Percentiles rank a stretch among this genome's conserved stretches.
Evolutionary conservation across 2,797 vertebrate species (phyloP).

Genomic region (Crenichthys baileyi): DNA sequence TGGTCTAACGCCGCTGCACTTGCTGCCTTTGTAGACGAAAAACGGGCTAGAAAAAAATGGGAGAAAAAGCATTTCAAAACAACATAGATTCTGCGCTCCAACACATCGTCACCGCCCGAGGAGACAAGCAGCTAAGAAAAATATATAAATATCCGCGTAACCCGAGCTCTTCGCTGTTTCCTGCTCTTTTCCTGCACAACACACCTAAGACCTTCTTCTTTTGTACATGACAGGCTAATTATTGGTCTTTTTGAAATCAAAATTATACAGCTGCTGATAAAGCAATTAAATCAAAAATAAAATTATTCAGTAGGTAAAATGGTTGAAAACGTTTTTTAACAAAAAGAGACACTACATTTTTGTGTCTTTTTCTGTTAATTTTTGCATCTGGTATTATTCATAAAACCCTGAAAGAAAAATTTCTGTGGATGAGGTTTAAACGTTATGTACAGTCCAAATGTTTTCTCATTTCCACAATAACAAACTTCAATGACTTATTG

Average conservation of each 20-base stretch:
- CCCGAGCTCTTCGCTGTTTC: slow-evolving; percentile 49
- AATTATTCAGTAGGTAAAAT: not conserved
- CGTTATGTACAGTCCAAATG: not conserved
- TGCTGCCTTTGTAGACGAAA: slow-evolving; percentile 80
- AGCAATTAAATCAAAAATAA: slow-evolving; percentile 21
- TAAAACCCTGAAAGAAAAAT: not conserved
- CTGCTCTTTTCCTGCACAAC: slow-evolving; percentile 52
- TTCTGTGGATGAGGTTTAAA: not conserved
- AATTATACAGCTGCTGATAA: slow-evolving; percentile 35
- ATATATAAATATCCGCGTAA: slow-evolving; percentile 59
- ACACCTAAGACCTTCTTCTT: slow-evolving; percentile 33
- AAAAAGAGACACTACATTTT: too few relatives aligned
- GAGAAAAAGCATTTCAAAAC: slow-evolving; percentile 77
- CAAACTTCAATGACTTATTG: not conserved
- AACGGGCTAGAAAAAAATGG: slow-evolving; percentile 56
- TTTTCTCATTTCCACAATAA: not conserved
- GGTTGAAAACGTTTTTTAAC: not conserved
- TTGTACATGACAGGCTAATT: slow-evolving; percentile 43
- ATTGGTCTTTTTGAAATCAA: slow-evolving; percentile 50
- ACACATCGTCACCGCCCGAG: slow-evolving; percentile 67
- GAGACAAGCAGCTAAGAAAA: slow-evolving; percentile 58
- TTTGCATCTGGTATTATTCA: not conserved
- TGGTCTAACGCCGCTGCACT: slow-evolving; percentile 80
- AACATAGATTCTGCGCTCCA: slow-evolving; percentile 80
- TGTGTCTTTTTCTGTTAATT: not conserved